Base-by-base conservation (phyloP, 2,888 invertebrate genomes). In the Gari tellinella region DNA sequence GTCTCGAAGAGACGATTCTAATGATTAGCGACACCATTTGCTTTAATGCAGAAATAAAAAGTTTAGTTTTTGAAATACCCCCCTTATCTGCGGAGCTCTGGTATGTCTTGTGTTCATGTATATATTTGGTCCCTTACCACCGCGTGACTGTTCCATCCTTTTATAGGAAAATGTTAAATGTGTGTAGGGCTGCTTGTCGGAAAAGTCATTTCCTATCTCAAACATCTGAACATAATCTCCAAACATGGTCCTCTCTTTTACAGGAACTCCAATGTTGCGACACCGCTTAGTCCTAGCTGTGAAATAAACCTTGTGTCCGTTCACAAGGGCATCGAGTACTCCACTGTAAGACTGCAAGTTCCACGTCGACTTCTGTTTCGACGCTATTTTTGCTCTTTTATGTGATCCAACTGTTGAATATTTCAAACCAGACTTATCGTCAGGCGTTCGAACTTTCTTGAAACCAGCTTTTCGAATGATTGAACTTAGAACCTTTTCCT, bases 211-310 rank as follows among this genome's bases (percentile, higher is more conserved):
- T 15, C 61, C 58, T 23, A 78, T 78, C 31, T 73, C 70, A 37
- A 70, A 78, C 15, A 70, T 66, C 14, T 78, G 60, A 14, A 78
- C 66, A 25, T 78, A 78, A 41, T 78, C 78, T 10, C 78, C 78
- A 19, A 69, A 52, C 38, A 63, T 66, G 1, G 66, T 57, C 31
- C 63, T 25, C 17, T 70, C 70, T 15, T 51, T 62, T 12, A 31
- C 55, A 7, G 55, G 69, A 1, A 55, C 62, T 3, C 63, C 51
- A 5, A 25, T 23, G 38, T 78, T 58, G 14, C 19, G 17, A 49
- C 78, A 78, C 0, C 63, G 56, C 37, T 78, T 78, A 5, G 67
- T 78, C 25, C 62, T 52, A 0, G 70, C 73, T 0, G 78, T 63
- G 40, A 70, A 78, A 26, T 78, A 78, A 7, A 78, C 66, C 56